Evolutionary conservation across 2,888 invertebrate species (phyloP), one percentile per base, ranked within the genome.

Genomic region (Chouioia cunea): DNA sequence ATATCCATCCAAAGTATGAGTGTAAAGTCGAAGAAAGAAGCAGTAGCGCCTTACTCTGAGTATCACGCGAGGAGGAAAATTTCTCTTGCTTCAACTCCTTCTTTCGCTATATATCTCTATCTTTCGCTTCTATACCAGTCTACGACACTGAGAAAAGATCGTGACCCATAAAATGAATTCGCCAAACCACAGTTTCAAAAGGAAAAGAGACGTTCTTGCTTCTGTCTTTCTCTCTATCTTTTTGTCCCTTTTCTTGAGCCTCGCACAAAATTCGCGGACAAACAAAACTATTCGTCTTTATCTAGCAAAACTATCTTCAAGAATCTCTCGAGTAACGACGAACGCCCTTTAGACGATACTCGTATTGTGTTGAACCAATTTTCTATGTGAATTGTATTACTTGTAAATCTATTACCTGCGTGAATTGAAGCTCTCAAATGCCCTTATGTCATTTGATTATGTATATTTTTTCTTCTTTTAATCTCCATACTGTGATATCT

Each of bases 271-370:
- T 58, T 53, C 63, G 48, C 58, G 71, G 64, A 76, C 78, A 80
- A 82, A 80, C 79, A 80, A 77, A 82, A 79, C 81, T 79, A 81
- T 82, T 80, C 78, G 78, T 79, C 80, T 81, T 79, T 80, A 81
- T 80, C 77, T 74, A 65, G 57, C 58, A 64, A 60, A 76, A 77
- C 76, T 77, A 78, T 80, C 77, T 76, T 72, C 75, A 74, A 64
- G 78, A 74, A 79, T 78, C 79, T 78, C 74, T 18, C 22, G 58
- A n/a, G 72, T 76, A 74, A 70, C 66, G 72, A 52, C 67, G 71
- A 68, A n/a, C n/a, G 65, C 68, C 73, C 63, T 67, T 48, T 60
- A 53, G 36, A 27, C 36, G 48, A 44, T 43, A 60, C 36, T 36
- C 18, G 22, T 43, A 23, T 47, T 10, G 18, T 43, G 44, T 16